Percentiles rank a stretch among this genome's conserved stretches.
phyloP scores from a whole-genome alignment of 2,888 invertebrate species.

The Drosophila peninsularis region DNA sequence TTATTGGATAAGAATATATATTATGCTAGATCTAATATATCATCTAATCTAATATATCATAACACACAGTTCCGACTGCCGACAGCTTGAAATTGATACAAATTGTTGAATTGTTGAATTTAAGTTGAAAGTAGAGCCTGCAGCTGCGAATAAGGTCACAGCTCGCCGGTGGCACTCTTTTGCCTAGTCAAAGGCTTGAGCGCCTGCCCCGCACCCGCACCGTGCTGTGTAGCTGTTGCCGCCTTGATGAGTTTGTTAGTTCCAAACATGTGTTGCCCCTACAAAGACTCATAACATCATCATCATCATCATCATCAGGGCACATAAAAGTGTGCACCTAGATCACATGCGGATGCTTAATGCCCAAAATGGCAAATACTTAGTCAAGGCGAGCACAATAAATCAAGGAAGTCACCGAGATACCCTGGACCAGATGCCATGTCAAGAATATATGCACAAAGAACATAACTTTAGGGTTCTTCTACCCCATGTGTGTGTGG shows the following conservation, averaged over 20 bases:
- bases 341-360: slow-evolving; percentile 34
- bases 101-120: slow-evolving; percentile 2
- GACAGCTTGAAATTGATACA: too few relatives aligned
- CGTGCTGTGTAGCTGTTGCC: background rate
- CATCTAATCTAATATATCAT: too few relatives aligned
- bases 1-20: too few relatives aligned
- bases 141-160: slow-evolving; percentile 6
- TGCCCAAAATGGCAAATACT: slow-evolving; percentile 62
- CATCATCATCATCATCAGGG: slow-evolving; percentile 1
- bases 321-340: slow-evolving; percentile 6
- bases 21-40: too few relatives aligned
- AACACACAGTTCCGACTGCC: too few relatives aligned
- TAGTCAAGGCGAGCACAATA: slow-evolving; percentile 47
- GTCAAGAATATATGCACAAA: background rate
- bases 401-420: background rate
- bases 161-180: slow-evolving; percentile 1
- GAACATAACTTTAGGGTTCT: background rate
- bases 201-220: background rate
- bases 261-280: slow-evolving; percentile 49
- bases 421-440: slow-evolving; percentile 10
- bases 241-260: slow-evolving; percentile 58
- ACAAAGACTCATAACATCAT: slow-evolving; percentile 44
- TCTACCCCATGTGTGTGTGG: background rate
- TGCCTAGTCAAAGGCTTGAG: slow-evolving; percentile 1
- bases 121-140: background rate